A percentile compares a stretch with the other conserved stretches of the same genome.
Evolutionary conservation across 2,113 vertebrate species (phyloP).

Genomic region (Clarias macrocephalus): DNA sequence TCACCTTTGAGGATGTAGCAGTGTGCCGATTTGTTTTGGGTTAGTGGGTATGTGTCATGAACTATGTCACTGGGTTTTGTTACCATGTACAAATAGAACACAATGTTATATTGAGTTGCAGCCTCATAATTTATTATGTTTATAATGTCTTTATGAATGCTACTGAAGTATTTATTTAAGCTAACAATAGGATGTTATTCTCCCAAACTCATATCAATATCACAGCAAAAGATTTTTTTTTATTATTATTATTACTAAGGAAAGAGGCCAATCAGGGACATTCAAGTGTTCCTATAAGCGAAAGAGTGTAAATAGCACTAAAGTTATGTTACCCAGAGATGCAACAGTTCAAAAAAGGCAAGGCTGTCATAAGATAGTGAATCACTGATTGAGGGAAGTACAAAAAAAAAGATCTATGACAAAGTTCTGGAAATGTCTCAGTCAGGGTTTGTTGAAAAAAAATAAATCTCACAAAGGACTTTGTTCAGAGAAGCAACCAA

Average conservation of each 20-base stretch:
- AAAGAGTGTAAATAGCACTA: neutral
- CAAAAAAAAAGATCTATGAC: neutral
- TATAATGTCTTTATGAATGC: conserved; percentile 5
- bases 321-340: neutral
- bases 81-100: conserved; percentile 11
- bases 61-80: conserved; percentile 23
- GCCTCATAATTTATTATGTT: conserved; percentile 21
- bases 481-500: conserved; percentile 8
- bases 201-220: neutral
- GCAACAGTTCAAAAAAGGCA: neutral
- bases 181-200: conserved; percentile 18
- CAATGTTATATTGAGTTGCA: neutral
- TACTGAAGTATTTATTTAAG: neutral
- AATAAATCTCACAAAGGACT: neutral
- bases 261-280: neutral
- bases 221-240: neutral
- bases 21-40: conserved; percentile 3
- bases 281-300: neutral
- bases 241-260: neutral
- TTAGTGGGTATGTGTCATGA: conserved; percentile 20
- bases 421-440: neutral
- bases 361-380: neutral
- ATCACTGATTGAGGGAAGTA: neutral
- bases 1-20: conserved; percentile 10
- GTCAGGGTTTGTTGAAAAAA: neutral